Evolutionary conservation across 2,888 invertebrate species (phyloP).

Genomic region (Pandemis heparana): DNA sequence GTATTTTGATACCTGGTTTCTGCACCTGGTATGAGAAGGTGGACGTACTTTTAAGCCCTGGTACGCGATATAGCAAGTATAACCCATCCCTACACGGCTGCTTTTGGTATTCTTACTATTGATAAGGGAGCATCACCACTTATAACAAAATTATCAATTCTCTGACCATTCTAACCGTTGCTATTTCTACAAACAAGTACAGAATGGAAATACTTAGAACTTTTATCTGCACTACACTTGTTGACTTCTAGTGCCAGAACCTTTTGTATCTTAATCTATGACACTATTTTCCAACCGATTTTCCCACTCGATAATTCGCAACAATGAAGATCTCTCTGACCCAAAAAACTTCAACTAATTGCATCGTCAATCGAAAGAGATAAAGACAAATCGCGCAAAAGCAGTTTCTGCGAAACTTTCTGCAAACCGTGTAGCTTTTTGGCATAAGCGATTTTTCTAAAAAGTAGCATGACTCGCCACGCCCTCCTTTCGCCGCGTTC

Average conservation of each 20-base stretch:
- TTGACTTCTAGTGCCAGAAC: not conserved
- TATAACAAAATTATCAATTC: not conserved
- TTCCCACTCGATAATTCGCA: constrained; percentile 36
- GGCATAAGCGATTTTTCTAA: constrained; percentile 43
- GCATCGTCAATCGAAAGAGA: constrained; percentile 33
- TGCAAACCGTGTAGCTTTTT: constrained; percentile 8
- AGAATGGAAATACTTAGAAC: too few relatives aligned
- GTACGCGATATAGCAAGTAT: too few relatives aligned
- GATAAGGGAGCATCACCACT: not conserved
- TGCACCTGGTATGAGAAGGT: too few relatives aligned
- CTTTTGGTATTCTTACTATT: not conserved
- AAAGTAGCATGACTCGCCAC: constrained; percentile 34
- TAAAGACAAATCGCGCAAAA: constrained; percentile 32
- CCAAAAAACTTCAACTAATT: constrained; percentile 37
- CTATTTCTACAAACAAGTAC: not conserved
- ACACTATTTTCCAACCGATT: constrained; percentile 31
- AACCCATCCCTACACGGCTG: too few relatives aligned
- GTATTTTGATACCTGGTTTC: too few relatives aligned
- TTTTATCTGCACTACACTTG: not conserved
- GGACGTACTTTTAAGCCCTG: too few relatives aligned
- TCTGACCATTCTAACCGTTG: not conserved
- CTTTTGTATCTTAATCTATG: not conserved
- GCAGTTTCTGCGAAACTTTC: constrained; percentile 30
- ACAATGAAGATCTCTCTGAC: constrained; percentile 39
- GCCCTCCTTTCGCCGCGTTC: constrained; percentile 37